These are phyloP conservation scores for Drosophila atroscutellata DNA, from an alignment of 2,888 invertebrate species.

Conservation along the genomic window DNA sequence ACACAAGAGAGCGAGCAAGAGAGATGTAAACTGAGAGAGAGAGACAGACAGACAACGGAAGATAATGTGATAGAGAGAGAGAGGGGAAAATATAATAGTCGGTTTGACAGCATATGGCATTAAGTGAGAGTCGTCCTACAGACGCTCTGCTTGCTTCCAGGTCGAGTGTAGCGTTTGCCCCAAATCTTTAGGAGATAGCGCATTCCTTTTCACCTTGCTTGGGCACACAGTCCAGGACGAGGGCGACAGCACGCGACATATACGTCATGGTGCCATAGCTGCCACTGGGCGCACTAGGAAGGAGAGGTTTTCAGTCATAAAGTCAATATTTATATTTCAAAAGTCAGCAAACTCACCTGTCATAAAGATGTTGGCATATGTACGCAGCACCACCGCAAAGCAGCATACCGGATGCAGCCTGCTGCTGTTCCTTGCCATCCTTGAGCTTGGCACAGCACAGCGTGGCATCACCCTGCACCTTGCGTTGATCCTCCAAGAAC, in stretches of 20 bases:
- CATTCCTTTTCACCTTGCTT: constrained; percentile 93
- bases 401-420: constrained; percentile 88
- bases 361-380: constrained; percentile 98
- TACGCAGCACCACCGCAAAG: constrained; percentile 97
- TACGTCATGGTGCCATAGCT: constrained; percentile 99
- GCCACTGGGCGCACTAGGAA: constrained; percentile 95
- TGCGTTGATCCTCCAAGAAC: constrained; percentile 97
- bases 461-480: constrained; percentile 95
- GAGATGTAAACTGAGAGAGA: constrained; percentile 29
- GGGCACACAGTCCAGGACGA: constrained; percentile 90
- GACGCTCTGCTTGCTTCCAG: constrained; percentile 46
- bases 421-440: constrained; percentile 87
- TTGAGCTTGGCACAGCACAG: constrained; percentile 95
- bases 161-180: constrained; percentile 30
- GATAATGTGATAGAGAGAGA: constrained; percentile 21
- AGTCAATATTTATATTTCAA: background rate
- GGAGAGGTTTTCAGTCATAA: background rate
- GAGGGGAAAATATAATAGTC: constrained; percentile 25
- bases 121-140: constrained; percentile 51
- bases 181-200: constrained; percentile 87
- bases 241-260: constrained; percentile 93
- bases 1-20: constrained; percentile 18
- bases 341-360: constrained; percentile 84
- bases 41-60: constrained; percentile 22
- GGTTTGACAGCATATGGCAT: constrained; percentile 49